Evolutionary conservation across 2,113 vertebrate species (phyloP), one percentile per base, ranked within the genome.

Genomic region (Cryptotis parvus): DNA sequence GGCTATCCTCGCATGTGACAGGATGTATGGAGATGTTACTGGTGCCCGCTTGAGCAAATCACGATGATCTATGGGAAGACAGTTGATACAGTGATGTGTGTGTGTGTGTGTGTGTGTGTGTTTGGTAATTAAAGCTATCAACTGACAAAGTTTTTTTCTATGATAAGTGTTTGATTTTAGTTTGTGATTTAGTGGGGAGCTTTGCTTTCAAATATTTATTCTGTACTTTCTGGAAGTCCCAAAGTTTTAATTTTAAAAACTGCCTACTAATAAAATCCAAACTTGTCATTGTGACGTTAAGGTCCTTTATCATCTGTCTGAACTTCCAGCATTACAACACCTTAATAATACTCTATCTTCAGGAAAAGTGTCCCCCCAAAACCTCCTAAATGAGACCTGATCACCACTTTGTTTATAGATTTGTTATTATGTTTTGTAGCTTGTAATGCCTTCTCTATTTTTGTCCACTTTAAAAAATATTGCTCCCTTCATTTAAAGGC

Each of bases 171-270:
- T 24, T 58, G 55, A 58, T 58, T 58, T 58, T 24, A 22, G 6
- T 10, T 58, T 58, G 55, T 58, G 24, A 58, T 58, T 58, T 58
- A 24, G 18, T 58, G 55, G 1, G 52, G 52, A 58, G 55, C 55
- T 58, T 58, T 24, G 55, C 55, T 58, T 58, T 58, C 20, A 18
- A 58, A 20, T 58, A 58, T 58, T 24, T 58, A 58, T 58, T 58
- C 8, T 58, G 2, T 8, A 65, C 63, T 29, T 65, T 65, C 26
- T 65, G 63, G 8, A 31, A 27, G 29, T 65, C 9, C 27, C 26
- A 88, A 78, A 84, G 29, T 86, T 78, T 80, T 84, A 84, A 66
- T 65, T 83, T 90, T 83, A 77, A 77, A 63, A 58, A 18, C 16
- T 86, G 9, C 3, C 12, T n/a, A 27, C 26, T 29, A 69, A 49